Conservation (phyloP, 2,797 vertebrate genomes). For the Acanthornis magna region DNA sequence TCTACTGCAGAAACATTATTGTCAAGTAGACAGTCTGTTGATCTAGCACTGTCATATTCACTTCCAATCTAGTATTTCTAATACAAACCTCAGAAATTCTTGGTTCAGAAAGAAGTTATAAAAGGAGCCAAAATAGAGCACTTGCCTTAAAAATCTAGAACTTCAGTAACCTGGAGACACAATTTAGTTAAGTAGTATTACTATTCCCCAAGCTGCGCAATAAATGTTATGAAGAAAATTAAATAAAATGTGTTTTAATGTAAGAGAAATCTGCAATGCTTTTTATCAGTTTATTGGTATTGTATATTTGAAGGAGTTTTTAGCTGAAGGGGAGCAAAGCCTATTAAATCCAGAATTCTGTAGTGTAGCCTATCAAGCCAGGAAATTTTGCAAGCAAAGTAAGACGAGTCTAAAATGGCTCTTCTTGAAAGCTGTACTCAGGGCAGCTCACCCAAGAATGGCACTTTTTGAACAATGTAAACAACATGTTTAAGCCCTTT, state of each 20-base stretch:
- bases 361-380: neutral
- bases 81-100: neutral
- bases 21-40: conserved; percentile 45
- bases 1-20: conserved; percentile 28
- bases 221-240: neutral
- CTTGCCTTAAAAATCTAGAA: neutral
- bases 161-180: neutral
- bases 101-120: neutral
- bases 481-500: neutral
- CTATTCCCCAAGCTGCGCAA: neutral
- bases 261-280: neutral
- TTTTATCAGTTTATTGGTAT: neutral
- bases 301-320: neutral
- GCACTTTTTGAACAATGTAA: neutral
- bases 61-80: neutral
- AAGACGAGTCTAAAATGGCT: neutral
- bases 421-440: neutral
- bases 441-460: neutral
- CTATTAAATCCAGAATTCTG: neutral
- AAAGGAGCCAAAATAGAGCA: neutral
- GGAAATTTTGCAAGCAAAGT: neutral
- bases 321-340: neutral
- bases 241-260: neutral
- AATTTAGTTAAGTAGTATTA: neutral
- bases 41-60: conserved; percentile 35